Conservation (phyloP, 2,113 vertebrate species). For the Setophaga coronata region DNA sequence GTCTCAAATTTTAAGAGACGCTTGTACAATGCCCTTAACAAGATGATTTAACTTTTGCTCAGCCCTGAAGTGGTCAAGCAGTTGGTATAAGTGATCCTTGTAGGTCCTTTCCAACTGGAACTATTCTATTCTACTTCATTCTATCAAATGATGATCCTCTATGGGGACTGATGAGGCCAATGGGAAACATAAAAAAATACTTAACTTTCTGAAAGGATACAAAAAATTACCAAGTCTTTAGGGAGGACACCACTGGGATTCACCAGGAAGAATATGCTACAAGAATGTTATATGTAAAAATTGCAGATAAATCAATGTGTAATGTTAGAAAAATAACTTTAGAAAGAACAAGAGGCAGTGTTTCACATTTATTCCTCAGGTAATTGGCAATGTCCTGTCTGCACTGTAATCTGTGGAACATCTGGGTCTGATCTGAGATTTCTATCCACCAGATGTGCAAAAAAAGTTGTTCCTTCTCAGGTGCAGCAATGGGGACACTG, state of each 20-base stretch:
- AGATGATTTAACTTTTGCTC: not conserved
- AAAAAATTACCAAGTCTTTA: accelerated
- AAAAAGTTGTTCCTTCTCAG: not conserved
- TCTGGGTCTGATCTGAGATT: not conserved
- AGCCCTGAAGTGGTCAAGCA: not conserved
- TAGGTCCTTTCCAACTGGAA: not conserved
- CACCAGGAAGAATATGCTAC: not conserved
- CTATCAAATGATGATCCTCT: not conserved
- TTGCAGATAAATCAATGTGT: not conserved
- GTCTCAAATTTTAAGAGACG: not conserved
- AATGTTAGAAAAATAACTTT: not conserved
- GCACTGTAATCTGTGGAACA: not conserved
- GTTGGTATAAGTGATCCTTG: not conserved
- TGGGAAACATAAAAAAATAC: not conserved
- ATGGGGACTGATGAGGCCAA: not conserved
- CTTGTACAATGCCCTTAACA: not conserved
- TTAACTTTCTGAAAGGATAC: not conserved
- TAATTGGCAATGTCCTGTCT: not conserved
- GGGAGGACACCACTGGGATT: not conserved
- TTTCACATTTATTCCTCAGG: not conserved
- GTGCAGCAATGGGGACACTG: not conserved
- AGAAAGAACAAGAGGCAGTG: not conserved
- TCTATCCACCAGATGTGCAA: not conserved
- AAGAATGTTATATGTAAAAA: not conserved
- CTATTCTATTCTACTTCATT: not conserved